phyloP scores from a whole-genome alignment of 2,113 vertebrate genomes.

The Riparia riparia region DNA sequence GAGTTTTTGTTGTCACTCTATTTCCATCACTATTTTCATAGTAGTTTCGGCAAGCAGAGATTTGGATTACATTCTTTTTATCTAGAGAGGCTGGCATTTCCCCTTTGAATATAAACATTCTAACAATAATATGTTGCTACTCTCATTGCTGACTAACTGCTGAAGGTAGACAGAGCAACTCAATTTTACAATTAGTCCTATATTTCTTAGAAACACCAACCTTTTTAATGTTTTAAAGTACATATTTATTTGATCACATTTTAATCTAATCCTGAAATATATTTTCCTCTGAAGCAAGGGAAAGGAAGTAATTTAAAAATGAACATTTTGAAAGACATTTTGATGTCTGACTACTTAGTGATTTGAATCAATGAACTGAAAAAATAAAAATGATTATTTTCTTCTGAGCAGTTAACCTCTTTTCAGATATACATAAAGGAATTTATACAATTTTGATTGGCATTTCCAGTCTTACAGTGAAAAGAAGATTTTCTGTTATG shows the following conservation, averaged over 20 bases:
- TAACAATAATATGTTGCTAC: neutral
- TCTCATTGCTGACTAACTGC: neutral
- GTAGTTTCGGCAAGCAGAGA: neutral
- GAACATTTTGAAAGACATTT: neutral
- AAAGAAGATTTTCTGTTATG: slow-evolving; percentile 33
- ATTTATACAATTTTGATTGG: neutral
- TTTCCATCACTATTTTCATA: neutral
- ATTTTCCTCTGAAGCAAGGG: neutral
- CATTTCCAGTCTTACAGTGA: neutral
- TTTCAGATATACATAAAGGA: slow-evolving; percentile 1
- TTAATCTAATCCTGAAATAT: neutral
- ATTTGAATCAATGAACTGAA: slow-evolving; percentile 9
- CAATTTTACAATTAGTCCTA: neutral
- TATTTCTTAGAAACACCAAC: neutral
- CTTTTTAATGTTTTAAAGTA: neutral
- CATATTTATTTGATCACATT: neutral
- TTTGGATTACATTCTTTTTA: neutral
- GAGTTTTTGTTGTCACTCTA: neutral
- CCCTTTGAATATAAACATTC: neutral
- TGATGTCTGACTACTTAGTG: neutral
- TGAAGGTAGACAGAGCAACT: neutral
- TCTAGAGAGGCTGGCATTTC: neutral
- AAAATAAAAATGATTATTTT: slow-evolving; percentile 12
- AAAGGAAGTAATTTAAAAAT: slow-evolving; percentile 8
- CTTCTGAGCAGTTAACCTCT: neutral